These are phyloP conservation scores for Oikopleura albicans DNA, from an alignment of 23 tunicate species.

Conservation along the genomic window DNA sequence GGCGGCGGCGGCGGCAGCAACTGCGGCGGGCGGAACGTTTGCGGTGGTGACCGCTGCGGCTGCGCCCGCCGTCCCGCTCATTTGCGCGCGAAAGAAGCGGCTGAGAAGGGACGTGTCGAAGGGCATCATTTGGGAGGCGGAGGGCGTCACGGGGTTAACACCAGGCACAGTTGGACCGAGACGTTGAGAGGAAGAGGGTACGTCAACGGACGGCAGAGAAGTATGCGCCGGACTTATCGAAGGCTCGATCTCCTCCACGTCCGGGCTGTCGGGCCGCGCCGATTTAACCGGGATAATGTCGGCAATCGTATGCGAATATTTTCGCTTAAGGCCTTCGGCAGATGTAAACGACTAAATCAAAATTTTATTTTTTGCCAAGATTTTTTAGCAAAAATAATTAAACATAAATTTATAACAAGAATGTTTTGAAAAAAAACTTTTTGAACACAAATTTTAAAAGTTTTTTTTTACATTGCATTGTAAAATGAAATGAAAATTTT, in stretches of 20 bases:
- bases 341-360: neutral
- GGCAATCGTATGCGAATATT: conserved; percentile 11
- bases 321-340: neutral
- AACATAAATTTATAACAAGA: too few relatives aligned
- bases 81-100: too few relatives aligned
- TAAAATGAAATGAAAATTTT: too few relatives aligned
- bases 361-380: too few relatives aligned
- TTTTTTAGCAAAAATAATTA: too few relatives aligned
- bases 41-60: too few relatives aligned
- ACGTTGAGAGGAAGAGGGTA: neutral
- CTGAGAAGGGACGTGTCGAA: too few relatives aligned
- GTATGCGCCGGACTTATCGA: neutral
- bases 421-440: too few relatives aligned
- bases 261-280: neutral
- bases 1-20: neutral
- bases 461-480: neutral
- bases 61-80: too few relatives aligned
- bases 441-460: neutral
- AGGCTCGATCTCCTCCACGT: neutral
- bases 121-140: too few relatives aligned
- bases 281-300: conserved; percentile 7
- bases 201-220: neutral
- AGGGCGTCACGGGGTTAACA: too few relatives aligned
- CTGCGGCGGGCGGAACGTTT: neutral
- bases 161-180: neutral